phyloP scores from a whole-genome alignment of 1,140 invertebrate species.

The Drosophila guanche region DNA sequence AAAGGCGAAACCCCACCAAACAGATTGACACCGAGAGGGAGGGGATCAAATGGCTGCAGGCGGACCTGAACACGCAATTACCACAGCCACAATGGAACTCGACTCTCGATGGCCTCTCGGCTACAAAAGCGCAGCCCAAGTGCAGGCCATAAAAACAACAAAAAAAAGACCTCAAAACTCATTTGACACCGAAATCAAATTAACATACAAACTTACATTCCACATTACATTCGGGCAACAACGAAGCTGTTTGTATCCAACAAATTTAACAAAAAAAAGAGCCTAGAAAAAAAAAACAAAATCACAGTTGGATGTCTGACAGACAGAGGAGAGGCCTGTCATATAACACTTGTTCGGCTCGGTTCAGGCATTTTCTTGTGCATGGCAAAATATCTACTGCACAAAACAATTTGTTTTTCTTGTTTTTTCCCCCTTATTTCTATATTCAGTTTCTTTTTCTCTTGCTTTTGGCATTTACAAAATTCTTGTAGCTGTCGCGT shows the following conservation, averaged over 20 bases:
- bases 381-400: slow-evolving; percentile 11
- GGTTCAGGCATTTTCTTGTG: slow-evolving; percentile 28
- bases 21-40: slow-evolving; percentile 53
- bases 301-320: slow-evolving; percentile 69
- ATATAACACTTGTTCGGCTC: slow-evolving; percentile 48
- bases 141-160: slow-evolving; percentile 65
- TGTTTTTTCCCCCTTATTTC: slow-evolving; percentile 7
- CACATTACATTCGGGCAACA: slow-evolving; percentile 28
- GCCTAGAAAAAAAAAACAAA: slow-evolving; percentile 32
- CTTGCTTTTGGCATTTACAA: slow-evolving; percentile 28
- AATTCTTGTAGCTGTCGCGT: slow-evolving; percentile 37
- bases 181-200: slow-evolving; percentile 80
- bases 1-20: slow-evolving; percentile 61
- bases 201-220: slow-evolving; percentile 75
- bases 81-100: slow-evolving; percentile 26
- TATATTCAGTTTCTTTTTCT: not conserved
- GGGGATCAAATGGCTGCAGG: slow-evolving; percentile 5
- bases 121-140: slow-evolving; percentile 70
- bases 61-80: slow-evolving; percentile 35
- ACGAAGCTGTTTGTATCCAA: slow-evolving; percentile 41
- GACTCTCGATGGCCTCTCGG: slow-evolving; percentile 11
- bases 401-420: slow-evolving; percentile 27
- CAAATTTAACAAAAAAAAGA: slow-evolving; percentile 26
- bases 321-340: slow-evolving; percentile 51
- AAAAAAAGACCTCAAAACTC: slow-evolving; percentile 24